These are phyloP conservation scores for Hetaerina americana DNA, from an alignment of 1,140 invertebrate genomes.

Conservation along the genomic window DNA sequence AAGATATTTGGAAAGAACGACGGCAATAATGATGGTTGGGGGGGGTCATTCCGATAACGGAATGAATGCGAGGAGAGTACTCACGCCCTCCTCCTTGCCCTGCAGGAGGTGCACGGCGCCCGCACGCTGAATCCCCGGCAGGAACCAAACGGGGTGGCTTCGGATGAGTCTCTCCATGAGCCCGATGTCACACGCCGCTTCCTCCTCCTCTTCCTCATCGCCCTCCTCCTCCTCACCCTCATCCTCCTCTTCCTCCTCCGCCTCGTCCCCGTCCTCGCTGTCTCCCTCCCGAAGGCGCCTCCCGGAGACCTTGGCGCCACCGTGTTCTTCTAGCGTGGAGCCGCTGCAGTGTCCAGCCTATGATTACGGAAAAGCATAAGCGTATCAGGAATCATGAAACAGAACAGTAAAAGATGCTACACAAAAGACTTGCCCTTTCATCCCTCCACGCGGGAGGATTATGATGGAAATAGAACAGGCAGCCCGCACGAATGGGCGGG, in stretches of 20 bases:
- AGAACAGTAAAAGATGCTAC: too few species aligned
- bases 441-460: too few species aligned
- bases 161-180: conserved; percentile 74
- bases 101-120: conserved; percentile 86
- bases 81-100: conserved; percentile 83
- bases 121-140: conserved; percentile 82
- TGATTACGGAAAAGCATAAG: too few species aligned
- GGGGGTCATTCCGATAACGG: too few species aligned
- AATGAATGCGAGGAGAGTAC: conserved; percentile 24
- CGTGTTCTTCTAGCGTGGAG: background rate
- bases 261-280: background rate
- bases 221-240: background rate
- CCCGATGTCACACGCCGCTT: conserved; percentile 53
- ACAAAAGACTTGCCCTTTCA: too few species aligned
- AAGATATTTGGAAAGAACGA: too few species aligned
- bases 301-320: background rate
- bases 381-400: too few species aligned
- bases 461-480: too few species aligned
- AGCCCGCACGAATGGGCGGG: too few species aligned
- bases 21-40: too few species aligned
- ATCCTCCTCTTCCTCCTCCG: background rate
- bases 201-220: background rate
- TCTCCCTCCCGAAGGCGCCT: background rate
- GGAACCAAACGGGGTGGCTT: conserved; percentile 89
- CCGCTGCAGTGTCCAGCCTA: too few species aligned